Base-by-base conservation (phyloP, 2,113 vertebrate species). In the Peucedramus taeniatus region DNA sequence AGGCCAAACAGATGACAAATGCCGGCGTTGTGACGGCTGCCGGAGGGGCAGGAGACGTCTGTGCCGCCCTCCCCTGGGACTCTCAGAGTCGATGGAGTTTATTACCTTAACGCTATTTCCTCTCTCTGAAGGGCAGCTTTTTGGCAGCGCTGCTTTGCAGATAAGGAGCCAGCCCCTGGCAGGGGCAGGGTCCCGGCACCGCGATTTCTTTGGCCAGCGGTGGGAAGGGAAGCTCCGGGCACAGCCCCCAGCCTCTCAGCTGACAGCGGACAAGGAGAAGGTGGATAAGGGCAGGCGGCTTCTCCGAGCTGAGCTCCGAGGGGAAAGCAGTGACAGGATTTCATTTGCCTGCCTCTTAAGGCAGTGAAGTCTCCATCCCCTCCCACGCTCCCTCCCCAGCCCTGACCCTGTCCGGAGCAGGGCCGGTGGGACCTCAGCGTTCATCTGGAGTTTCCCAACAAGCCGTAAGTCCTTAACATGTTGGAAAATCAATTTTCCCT, bases 331-430 rank as follows among this genome's bases (percentile, higher is more conserved):
- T 18, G 0, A 61, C 69, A 71, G 91, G 86, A 81, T 92, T 92
- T 70, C 83, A 4, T 81, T 77, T 76, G 85, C 63, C 90, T 96
- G 94, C 96, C 95, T 93, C 86, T 94, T 94, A 97, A 96, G 91
- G 93, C 89, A 95, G 94, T 92, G 93, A 83, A 96, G 76, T 8
- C 80, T 95, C 76, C 95, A 92, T 94, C 66, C 82, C 94, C 95
- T 89, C 94, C 95, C 86, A 95, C 88, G 0, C 24, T 94, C 76
- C 91, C 77, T 96, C 89, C 69, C 64, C 56, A 50, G 64, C 28
- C 71, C 83, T 0, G 33, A 87, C 80, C 83, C 63, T 3, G 9
- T 81, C 72, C 4, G 11, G 71, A 1, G 2, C 74, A 91, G 61
- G 45, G 60, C 83, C 56, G 33, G 72, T 88, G 80, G 83, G 76